A percentile compares a stretch with the other conserved stretches of the same genome.
These are phyloP conservation scores for Solen grandis DNA, from an alignment of 1,140 invertebrate genomes.

Conservation along the genomic window DNA sequence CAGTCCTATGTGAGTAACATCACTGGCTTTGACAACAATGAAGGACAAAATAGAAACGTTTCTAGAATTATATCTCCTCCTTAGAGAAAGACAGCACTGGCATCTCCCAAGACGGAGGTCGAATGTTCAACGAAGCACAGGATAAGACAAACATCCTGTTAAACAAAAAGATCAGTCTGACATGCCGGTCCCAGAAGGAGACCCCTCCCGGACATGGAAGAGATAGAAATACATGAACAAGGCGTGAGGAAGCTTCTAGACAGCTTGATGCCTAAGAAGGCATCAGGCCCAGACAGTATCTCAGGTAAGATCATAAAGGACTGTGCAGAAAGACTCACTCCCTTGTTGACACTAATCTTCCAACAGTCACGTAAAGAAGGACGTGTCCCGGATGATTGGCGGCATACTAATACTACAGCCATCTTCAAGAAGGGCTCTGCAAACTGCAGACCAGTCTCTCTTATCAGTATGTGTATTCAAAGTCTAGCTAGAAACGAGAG, in stretches of 20 bases:
- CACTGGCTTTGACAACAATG: not conserved
- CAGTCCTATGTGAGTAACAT: not conserved
- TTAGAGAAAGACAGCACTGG: not conserved
- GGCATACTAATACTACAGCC: not conserved
- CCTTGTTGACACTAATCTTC: not conserved
- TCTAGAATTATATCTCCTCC: not conserved
- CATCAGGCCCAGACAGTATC: too few species aligned
- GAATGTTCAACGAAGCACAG: not conserved
- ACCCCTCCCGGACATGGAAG: too few species aligned
- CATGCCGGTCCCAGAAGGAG: not conserved
- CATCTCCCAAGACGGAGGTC: slow-evolving; percentile 14
- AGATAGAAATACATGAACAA: too few species aligned
- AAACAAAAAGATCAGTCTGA: not conserved
- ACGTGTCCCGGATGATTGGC: not conserved
- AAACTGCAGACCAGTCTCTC: not conserved
- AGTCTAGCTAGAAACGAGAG: too few species aligned
- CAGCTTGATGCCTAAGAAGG: too few species aligned
- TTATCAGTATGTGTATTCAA: too few species aligned
- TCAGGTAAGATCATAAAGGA: too few species aligned
- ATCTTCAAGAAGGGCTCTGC: not conserved
- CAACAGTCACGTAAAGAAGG: too few species aligned
- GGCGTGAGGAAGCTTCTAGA: too few species aligned
- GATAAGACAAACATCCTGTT: slow-evolving; percentile 49
- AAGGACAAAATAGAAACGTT: not conserved
- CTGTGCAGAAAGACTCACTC: too few species aligned